These are phyloP conservation scores for Corvus cornix DNA, from an alignment of 2,113 vertebrate species.

Conservation along the genomic window DNA sequence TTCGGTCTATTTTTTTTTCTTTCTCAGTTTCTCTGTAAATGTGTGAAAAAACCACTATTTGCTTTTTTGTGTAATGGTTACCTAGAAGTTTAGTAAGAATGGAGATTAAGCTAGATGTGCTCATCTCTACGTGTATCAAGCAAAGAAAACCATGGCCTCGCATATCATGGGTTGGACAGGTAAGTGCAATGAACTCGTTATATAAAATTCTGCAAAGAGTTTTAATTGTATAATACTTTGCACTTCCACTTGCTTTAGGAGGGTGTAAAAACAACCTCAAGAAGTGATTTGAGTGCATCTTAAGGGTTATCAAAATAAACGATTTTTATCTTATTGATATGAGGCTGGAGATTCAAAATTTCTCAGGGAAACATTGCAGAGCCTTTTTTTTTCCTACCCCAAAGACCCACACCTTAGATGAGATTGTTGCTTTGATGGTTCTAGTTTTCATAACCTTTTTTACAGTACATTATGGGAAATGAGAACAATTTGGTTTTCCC, in stretches of 20 bases:
- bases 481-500: neutral
- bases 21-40: neutral
- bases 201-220: neutral
- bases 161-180: conserved; percentile 78
- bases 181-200: neutral
- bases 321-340: fast-evolving
- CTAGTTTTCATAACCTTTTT: neutral
- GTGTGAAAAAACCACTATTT: neutral
- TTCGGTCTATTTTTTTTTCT: neutral
- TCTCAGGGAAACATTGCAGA: neutral
- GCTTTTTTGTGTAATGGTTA: neutral
- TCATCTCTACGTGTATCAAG: conserved; percentile 73
- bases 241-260: fast-evolving
- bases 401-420: neutral
- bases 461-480: neutral
- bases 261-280: neutral
- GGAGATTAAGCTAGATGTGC: conserved; percentile 77
- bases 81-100: conserved; percentile 28
- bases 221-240: neutral
- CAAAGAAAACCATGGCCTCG: conserved; percentile 78
- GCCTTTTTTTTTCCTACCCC: neutral
- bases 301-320: conserved; percentile 1
- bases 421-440: neutral
- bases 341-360: neutral
- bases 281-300: neutral